Percentiles rank a stretch among this genome's conserved stretches.
These are phyloP conservation scores for Aradophagus sp. DNA, from an alignment of 1,140 invertebrate genomes.

Conservation along the genomic window DNA sequence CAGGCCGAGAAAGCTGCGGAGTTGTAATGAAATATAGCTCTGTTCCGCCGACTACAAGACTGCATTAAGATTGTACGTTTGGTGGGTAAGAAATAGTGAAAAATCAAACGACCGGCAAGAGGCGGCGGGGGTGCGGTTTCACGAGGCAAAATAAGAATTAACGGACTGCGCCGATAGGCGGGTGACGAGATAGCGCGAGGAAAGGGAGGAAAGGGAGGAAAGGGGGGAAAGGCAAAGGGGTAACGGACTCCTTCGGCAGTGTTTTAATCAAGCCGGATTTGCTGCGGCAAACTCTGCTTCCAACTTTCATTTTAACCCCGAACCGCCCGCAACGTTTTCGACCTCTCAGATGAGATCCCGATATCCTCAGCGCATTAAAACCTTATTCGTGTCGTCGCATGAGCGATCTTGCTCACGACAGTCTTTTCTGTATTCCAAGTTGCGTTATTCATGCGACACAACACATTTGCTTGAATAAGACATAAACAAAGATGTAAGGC, in stretches of 20 bases:
- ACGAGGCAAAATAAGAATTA: conserved; percentile 49
- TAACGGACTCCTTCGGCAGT: conserved; percentile 57
- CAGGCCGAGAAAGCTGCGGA: conserved; percentile 69
- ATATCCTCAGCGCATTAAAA: conserved; percentile 62
- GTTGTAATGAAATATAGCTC: conserved; percentile 76
- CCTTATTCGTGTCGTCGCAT: conserved; percentile 59
- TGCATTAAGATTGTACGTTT: conserved; percentile 75
- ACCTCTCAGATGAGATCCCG: conserved; percentile 57
- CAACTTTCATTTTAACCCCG: conserved; percentile 74
- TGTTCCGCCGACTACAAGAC: conserved; percentile 74
- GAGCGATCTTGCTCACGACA: conserved; percentile 54
- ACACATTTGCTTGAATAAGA: too few relatives aligned
- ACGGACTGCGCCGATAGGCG: conserved; percentile 38
- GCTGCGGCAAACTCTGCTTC: conserved; percentile 73
- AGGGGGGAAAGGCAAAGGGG: conserved; percentile 53
- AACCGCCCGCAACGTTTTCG: conserved; percentile 57
- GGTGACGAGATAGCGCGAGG: too few relatives aligned
- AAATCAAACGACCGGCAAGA: conserved; percentile 12
- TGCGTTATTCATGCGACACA: too few relatives aligned
- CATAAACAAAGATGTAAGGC: too few relatives aligned
- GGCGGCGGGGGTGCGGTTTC: conserved; percentile 9
- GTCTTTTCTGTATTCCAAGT: conserved; percentile 37
- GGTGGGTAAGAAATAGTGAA: conserved; percentile 43
- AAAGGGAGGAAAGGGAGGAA: too few relatives aligned
- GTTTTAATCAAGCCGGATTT: conserved; percentile 75